Base-by-base conservation (phyloP, 2,113 vertebrate species). In the Sakesphorus luctuosus region DNA sequence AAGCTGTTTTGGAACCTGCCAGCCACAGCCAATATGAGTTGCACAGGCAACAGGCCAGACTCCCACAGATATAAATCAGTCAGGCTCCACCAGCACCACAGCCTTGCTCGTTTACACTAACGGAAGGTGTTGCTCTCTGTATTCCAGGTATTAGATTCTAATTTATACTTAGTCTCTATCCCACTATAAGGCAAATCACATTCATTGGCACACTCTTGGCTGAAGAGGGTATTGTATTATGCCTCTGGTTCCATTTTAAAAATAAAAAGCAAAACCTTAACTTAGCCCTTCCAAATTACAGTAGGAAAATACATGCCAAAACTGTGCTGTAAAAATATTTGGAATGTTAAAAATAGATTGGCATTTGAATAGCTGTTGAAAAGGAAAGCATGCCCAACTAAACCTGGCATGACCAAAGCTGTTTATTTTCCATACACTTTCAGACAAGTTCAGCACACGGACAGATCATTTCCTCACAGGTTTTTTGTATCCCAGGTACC, bases 281-380 rank as follows among this genome's bases (percentile, higher is more conserved):
- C n/a, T 26, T 67, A 40, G 71, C 19, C 46, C 17, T 95, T 92
- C 52, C 55, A 66, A 93, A 56, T 68, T 55, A 66, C 0, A 2
- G 73, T 40, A 46, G 56, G 43, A 83, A 96, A 93, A 85, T 29
- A 9, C 46, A 26, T 69, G 72, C 74, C 91, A 73, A 93, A 94
- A 81, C 47, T 44, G 31, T 23, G 36, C 76, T 49, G 53, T 84
- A 46, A 84, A 89, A 95, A 93, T 91, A 93, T 63, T 68, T 76
- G 55, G 67, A 94, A 76, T 80, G 84, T 78, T 96, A 96, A 94
- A 94, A 94, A 96, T 90, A 96, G 87, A 75, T 50, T 77, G 87
- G 38, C 55, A 76, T 94, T 84, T 67, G 36, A 87, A 91, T 83
- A 94, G 58, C 67, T 94, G 55, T 65, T 67, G 87, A 84, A 91